These are phyloP conservation scores for Palythoa caribaeorum DNA, from an alignment of 92 coral and sea anemone species.

Conservation along the genomic window DNA sequence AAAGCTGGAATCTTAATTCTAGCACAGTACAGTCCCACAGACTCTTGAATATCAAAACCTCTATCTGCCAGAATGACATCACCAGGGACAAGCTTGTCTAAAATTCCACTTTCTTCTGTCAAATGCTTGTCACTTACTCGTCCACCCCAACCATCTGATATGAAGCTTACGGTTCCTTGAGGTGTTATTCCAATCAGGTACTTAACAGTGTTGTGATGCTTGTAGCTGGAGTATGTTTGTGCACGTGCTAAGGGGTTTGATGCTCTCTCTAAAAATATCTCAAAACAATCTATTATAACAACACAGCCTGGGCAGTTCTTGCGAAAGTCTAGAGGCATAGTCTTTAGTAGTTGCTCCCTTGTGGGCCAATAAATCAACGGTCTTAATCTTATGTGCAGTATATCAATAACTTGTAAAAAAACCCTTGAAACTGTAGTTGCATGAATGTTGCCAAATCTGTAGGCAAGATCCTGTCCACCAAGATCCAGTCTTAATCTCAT, in stretches of 20 bases:
- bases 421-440: slow-evolving; percentile 42
- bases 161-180: slow-evolving; percentile 64
- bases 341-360: slow-evolving; percentile 12
- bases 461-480: slow-evolving; percentile 49
- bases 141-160: slow-evolving; percentile 53
- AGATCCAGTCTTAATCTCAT: slow-evolving; percentile 61
- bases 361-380: slow-evolving; percentile 36
- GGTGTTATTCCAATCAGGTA: slow-evolving; percentile 51
- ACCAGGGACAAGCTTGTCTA: slow-evolving; percentile 65
- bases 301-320: slow-evolving; percentile 32
- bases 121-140: slow-evolving; percentile 36
- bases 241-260: slow-evolving; percentile 46
- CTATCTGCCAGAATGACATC: slow-evolving; percentile 77
- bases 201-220: slow-evolving; percentile 32
- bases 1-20: slow-evolving; percentile 70
- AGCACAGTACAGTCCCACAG: slow-evolving; percentile 72
- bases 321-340: slow-evolving; percentile 8
- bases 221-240: slow-evolving; percentile 47
- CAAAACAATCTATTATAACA: slow-evolving; percentile 42
- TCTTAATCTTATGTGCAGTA: slow-evolving; percentile 44
- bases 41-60: slow-evolving; percentile 70
- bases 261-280: slow-evolving; percentile 31
- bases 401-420: slow-evolving; percentile 55
- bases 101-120: slow-evolving; percentile 62
- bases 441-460: slow-evolving; percentile 51